Base-by-base conservation (phyloP, 2,888 invertebrate genomes). In the Nemapogon koenigi region DNA sequence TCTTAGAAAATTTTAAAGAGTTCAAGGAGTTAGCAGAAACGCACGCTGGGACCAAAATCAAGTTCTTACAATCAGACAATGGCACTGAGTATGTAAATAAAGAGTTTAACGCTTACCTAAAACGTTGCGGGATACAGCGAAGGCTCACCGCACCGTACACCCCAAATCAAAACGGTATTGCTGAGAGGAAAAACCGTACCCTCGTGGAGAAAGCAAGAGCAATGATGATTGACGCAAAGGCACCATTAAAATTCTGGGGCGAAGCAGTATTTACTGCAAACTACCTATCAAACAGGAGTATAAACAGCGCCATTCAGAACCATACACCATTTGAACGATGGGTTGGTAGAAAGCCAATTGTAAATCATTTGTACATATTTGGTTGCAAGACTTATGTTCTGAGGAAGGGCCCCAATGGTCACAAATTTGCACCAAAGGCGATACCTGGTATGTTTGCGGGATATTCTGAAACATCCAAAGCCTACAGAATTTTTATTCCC, bases 91-190 rank as follows among this genome's bases (percentile, higher is more conserved):
- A 27, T 13, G 14, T 4, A 27, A 27, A 27, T 27, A 27, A 27
- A 7, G 14, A 27, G 4, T 6, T 27, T 27, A 14, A 27, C 11
- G n/a, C 28, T n/a, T 27, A 27, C 28, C 14, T 27, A 27, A 27
- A 27, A 14, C n/a, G 14, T 13, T 13, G 14, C n/a, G 55, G 53
- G 13, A 58, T 54, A 2, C 16, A 30, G 2, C 49, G 51, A 35
- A 40, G 49, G 37, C 40, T 42, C 1, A 43, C 51, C 1, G 41
- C 42, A 4, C 46, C 58, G 0, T 50, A 55, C 36, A 52, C 49
- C 1, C 56, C 53, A 1, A 44, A 58, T 35, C 53, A 55, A 18
- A 61, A 59, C 46, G 59, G 56, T 1, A n/a, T 49, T 7, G 47
- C 53, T 1, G 61, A 61, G 36, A 27, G 55, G 3, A 44, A 46